phyloP scores from a whole-genome alignment of 2,113 vertebrate species.

The Laticauda colubrina region DNA sequence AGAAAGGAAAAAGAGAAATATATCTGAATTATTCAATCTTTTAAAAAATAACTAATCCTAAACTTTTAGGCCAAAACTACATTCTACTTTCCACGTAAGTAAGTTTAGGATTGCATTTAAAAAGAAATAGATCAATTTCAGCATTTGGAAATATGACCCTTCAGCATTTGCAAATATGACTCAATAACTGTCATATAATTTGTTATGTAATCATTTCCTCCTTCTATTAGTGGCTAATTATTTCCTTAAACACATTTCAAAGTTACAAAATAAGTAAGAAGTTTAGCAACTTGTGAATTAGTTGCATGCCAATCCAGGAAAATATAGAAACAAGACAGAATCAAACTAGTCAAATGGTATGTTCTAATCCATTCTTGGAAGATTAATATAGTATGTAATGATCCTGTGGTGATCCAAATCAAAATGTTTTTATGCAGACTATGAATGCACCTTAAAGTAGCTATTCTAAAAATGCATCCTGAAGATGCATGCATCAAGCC shows the following conservation, averaged over 20 bases:
- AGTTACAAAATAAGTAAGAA: not conserved
- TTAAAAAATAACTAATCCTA: not conserved
- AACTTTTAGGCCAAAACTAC: not conserved
- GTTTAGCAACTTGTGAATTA: not conserved
- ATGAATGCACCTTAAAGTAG: not conserved
- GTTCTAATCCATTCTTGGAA: not conserved
- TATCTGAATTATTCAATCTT: not conserved
- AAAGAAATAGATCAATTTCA: not conserved
- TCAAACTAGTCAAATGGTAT: not conserved
- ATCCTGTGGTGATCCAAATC: not conserved
- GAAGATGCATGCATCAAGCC: not conserved
- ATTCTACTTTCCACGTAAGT: not conserved
- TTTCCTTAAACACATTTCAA: not conserved
- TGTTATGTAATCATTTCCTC: not conserved
- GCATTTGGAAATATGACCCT: constrained; percentile 1
- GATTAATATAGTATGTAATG: not conserved
- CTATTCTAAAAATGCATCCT: not conserved
- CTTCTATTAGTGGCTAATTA: not conserved
- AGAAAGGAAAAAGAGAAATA: constrained; percentile 54
- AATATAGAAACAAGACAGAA: not conserved
- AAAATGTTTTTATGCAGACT: not conserved
- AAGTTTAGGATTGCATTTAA: not conserved
- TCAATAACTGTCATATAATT: not conserved
- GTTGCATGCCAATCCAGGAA: not conserved
- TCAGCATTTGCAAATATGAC: not conserved